Evolutionary conservation across 2,888 invertebrate species (phyloP).

Genomic region (Melanchra persicariae): DNA sequence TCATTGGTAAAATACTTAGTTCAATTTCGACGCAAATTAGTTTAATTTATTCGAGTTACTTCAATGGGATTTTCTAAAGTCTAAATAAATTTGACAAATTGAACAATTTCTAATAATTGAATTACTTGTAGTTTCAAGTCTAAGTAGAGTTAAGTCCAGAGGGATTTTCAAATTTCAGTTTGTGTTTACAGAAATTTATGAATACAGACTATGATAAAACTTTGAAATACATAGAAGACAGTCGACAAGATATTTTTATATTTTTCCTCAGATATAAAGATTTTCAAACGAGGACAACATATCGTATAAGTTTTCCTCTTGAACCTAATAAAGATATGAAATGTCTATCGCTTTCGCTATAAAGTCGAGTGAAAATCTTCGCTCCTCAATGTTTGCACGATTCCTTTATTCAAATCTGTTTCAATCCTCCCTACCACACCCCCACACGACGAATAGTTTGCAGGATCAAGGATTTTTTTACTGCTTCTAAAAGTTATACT

Average conservation of each 20-base stretch:
- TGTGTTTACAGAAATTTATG: conserved; percentile 6
- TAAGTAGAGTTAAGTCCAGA: neutral
- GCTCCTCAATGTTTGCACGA: conserved; percentile 48
- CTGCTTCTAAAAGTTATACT: conserved; percentile 8
- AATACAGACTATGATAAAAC: neutral
- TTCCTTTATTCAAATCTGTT: conserved; percentile 57
- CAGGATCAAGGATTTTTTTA: conserved; percentile 22
- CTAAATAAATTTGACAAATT: conserved; percentile 27
- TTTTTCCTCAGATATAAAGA: conserved; percentile 1
- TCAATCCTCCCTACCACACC: conserved; percentile 30
- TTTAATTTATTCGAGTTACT: conserved; percentile 15
- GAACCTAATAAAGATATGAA: conserved; percentile 48
- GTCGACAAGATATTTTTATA: neutral
- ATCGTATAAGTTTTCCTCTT: conserved; percentile 5
- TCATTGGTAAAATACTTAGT: conserved; percentile 5
- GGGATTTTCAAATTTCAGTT: neutral
- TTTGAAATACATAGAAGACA: neutral
- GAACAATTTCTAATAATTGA: conserved; percentile 21
- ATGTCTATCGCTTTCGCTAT: conserved; percentile 12
- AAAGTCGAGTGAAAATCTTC: conserved; percentile 48
- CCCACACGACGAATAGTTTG: conserved; percentile 29
- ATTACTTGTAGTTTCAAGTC: conserved; percentile 5
- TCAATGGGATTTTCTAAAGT: neutral
- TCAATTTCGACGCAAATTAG: neutral
- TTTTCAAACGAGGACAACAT: conserved; percentile 6